These are phyloP conservation scores for Parochlus steinenii DNA, from an alignment of 2,888 invertebrate genomes.

Conservation along the genomic window DNA sequence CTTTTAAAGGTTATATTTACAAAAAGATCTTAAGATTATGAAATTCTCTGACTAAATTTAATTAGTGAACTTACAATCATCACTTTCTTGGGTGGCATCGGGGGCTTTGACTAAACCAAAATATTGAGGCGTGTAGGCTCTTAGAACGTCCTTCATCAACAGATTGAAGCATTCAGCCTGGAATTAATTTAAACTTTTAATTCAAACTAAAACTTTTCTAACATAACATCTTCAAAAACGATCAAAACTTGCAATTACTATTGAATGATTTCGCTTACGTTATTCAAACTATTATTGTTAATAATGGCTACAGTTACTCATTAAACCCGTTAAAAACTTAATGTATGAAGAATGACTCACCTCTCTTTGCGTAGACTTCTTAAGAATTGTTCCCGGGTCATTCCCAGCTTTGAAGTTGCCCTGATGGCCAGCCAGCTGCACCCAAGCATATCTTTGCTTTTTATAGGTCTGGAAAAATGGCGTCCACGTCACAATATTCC, in stretches of 20 bases:
- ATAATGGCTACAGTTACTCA: too few relatives aligned
- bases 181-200: too few relatives aligned
- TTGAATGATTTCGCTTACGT: too few relatives aligned
- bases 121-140: slow-evolving; percentile 85
- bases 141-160: slow-evolving; percentile 73
- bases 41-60: slow-evolving; percentile 1
- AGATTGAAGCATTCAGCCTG: slow-evolving; percentile 31
- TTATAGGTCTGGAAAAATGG: slow-evolving; percentile 95
- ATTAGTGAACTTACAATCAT: slow-evolving; percentile 41
- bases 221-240: too few relatives aligned
- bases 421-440: slow-evolving; percentile 89
- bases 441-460: slow-evolving; percentile 91
- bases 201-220: too few relatives aligned
- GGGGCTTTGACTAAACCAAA: slow-evolving; percentile 56
- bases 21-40: slow-evolving; percentile 3
- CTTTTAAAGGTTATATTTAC: too few relatives aligned
- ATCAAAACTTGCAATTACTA: too few relatives aligned
- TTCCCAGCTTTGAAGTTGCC: slow-evolving; percentile 90
- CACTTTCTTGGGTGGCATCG: slow-evolving; percentile 62
- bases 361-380: slow-evolving; percentile 81
- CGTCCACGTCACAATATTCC: slow-evolving; percentile 91
- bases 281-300: too few relatives aligned
- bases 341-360: too few relatives aligned
- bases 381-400: slow-evolving; percentile 84
- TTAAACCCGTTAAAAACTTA: too few relatives aligned